phyloP scores from a whole-genome alignment of 2,797 vertebrate species.

The Centropyge bicolor region DNA sequence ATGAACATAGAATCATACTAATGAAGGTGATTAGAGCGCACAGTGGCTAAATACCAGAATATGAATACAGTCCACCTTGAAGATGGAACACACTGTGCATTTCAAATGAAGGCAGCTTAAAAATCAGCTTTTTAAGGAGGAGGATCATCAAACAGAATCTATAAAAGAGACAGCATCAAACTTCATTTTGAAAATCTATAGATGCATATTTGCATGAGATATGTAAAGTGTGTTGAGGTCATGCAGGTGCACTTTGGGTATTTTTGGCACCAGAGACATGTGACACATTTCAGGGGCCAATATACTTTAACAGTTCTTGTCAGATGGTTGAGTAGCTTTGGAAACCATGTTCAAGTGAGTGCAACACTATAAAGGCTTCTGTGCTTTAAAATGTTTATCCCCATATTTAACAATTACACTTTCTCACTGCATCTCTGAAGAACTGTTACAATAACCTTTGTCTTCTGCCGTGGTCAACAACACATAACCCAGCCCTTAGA shows the following conservation, averaged over 20 bases:
- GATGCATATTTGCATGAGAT: too few species aligned
- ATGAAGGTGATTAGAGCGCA: slow-evolving; percentile 45
- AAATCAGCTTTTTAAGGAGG: background rate
- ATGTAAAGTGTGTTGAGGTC: background rate
- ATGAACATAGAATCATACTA: slow-evolving; percentile 34
- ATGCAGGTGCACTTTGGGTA: background rate
- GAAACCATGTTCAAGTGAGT: background rate
- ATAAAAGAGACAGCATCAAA: background rate
- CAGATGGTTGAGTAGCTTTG: background rate
- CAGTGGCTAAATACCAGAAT: slow-evolving; percentile 22
- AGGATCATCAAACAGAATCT: slow-evolving; percentile 24
- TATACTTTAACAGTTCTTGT: background rate
- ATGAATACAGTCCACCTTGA: slow-evolving; percentile 6
- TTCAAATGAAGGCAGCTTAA: slow-evolving; percentile 21
- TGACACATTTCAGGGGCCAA: background rate
- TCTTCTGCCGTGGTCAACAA: background rate
- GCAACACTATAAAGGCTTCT: too few species aligned
- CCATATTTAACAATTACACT: background rate
- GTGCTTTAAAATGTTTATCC: too few species aligned
- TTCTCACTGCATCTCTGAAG: too few species aligned
- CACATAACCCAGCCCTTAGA: background rate
- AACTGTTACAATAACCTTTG: background rate
- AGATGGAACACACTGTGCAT: slow-evolving; percentile 4
- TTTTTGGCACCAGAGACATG: background rate
- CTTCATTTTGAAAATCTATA: background rate